Base-by-base conservation (phyloP, 1,140 invertebrate genomes). In the Periplaneta americana region DNA sequence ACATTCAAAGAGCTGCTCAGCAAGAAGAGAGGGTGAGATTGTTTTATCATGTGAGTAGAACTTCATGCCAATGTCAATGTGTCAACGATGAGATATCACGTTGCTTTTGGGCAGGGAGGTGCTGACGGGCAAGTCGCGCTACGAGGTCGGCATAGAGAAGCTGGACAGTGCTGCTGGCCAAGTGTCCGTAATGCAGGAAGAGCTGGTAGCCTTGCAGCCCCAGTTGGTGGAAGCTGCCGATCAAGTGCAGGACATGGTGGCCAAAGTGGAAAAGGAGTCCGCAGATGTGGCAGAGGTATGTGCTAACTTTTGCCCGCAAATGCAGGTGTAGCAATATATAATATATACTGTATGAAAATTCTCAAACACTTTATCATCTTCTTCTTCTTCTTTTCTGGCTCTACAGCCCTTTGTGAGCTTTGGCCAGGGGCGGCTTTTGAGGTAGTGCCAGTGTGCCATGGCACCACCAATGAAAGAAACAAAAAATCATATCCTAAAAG, bases 1-100 rank as follows among this genome's bases (percentile, higher is more conserved):
- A 96, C 96, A 1, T 98, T 98, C 84, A 98, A 98, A 85, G 90
- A 91, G n/a, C 89, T 98, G 28, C 87, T 98, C 1, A 88, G 88
- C 1, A 92, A 92, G 77, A 98, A 98, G 87, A 89, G 96, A 88
- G 89, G 89, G 94, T 94, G 90, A 90, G 90, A 89, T 80, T 36
- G 48, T 75, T 34, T n/a, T n/a, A n/a, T n/a, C n/a, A n/a, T n/a
- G n/a, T n/a, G n/a, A n/a, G n/a, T n/a, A n/a, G n/a, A n/a, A n/a
- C n/a, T n/a, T n/a, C 10, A 57, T 18, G 48, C 4, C n/a, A 57
- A 18, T 57, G 48, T 57, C 17, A 17, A 57, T n/a, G 10, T 75
- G 74, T 31, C 15, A 75, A 11, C 17, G 4, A 48, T 18, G 9
- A 37, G 0, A n/a, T 36, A 48, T 33, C 22, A 39, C 31, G 28